phyloP scores from a whole-genome alignment of 1,140 invertebrate genomes.

The Nilaparvata lugens region DNA sequence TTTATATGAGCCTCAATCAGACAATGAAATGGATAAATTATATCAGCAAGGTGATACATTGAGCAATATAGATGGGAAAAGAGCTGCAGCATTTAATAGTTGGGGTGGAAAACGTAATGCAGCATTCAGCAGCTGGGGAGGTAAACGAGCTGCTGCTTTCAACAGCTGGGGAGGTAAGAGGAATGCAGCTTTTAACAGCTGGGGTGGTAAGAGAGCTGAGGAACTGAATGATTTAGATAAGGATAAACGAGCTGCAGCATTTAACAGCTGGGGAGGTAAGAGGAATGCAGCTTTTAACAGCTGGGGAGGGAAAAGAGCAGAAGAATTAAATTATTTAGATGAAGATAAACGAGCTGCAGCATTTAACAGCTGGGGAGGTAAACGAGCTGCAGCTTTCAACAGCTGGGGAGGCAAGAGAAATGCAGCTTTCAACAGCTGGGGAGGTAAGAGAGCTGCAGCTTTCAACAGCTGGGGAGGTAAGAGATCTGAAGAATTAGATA shows the following conservation, averaged over 20 bases:
- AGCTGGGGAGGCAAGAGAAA: constrained; percentile 23
- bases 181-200: constrained; percentile 13
- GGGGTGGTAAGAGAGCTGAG: constrained; percentile 11
- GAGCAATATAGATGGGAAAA: constrained; percentile 31
- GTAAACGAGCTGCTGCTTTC: constrained; percentile 23
- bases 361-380: constrained; percentile 3
- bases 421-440: background rate
- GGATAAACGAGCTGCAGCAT: constrained; percentile 16
- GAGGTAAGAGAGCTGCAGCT: constrained; percentile 13
- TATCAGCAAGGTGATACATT: no score
- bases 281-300: constrained; percentile 23
- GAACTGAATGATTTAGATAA: constrained; percentile 17
- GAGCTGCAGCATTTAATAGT: constrained; percentile 14
- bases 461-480: constrained; percentile 31
- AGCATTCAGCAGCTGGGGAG: constrained; percentile 23
- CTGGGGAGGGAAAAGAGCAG: constrained; percentile 14
- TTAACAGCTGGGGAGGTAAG: constrained; percentile 24
- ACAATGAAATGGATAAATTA: no score
- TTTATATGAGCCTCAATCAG: no score
- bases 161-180: constrained; percentile 21
- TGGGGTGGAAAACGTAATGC: constrained; percentile 23
- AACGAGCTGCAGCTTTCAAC: constrained; percentile 5
- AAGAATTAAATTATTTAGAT: background rate
- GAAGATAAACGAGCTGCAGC: constrained; percentile 8
- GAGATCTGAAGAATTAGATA: constrained; percentile 16